Percentiles rank a stretch among this genome's conserved stretches.
phyloP scores from a whole-genome alignment of 2,113 vertebrate species.

The Forbesichthys agassizii region DNA sequence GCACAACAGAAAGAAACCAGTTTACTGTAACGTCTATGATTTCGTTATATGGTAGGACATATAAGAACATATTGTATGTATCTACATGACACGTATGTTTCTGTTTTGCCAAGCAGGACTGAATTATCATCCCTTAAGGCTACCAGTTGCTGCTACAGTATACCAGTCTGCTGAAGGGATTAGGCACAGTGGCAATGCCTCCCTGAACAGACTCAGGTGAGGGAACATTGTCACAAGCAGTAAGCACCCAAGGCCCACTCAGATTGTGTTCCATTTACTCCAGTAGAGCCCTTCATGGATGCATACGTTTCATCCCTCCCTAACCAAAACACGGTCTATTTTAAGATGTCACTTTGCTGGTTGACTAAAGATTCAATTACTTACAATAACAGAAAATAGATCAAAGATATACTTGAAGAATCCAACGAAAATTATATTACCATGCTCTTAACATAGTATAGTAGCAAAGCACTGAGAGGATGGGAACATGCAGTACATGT shows the following conservation, averaged over 20 bases:
- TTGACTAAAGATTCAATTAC: background rate
- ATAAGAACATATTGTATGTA: too few species aligned
- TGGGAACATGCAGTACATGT: background rate
- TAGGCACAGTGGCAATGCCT: constrained; percentile 42
- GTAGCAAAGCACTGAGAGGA: background rate
- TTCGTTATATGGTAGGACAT: too few species aligned
- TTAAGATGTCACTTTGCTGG: too few species aligned
- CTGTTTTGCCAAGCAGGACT: too few species aligned
- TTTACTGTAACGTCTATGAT: too few species aligned
- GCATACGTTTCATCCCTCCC: constrained; percentile 17
- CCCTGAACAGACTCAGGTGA: constrained; percentile 32
- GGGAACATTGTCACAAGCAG: constrained; percentile 51
- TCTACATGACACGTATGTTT: too few species aligned
- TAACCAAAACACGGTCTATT: background rate
- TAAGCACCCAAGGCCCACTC: constrained; percentile 44
- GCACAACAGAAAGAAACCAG: too few species aligned
- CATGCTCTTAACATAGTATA: background rate
- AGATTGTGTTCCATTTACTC: constrained; percentile 26
- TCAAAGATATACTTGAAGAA: background rate
- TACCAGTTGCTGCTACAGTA: constrained; percentile 47
- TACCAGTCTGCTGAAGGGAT: constrained; percentile 54
- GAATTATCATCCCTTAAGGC: background rate
- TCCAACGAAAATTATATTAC: background rate
- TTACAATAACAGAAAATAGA: background rate
- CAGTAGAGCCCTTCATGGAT: constrained; percentile 30